A percentile compares a stretch with the other conserved stretches of the same genome.
Conservation (phyloP, 2,113 vertebrate species). For the Cyanoramphus novaezelandiae region DNA sequence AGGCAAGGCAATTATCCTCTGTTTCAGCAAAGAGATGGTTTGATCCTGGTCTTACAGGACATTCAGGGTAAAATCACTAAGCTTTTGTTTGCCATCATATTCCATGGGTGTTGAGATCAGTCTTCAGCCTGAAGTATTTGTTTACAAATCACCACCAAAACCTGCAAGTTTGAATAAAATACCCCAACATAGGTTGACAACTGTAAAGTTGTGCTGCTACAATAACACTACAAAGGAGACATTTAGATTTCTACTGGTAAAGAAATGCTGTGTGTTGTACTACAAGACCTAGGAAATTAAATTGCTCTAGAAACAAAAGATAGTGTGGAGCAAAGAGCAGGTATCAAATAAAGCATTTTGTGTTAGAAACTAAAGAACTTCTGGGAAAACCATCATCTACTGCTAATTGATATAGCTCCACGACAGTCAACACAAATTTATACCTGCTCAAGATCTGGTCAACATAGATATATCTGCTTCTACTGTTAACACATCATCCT, state of each 20-base stretch:
- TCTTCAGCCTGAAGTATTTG: not conserved
- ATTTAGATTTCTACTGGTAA: not conserved
- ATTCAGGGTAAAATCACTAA: not conserved
- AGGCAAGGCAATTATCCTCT: not conserved
- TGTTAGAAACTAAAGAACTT: not conserved
- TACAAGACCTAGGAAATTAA: not conserved
- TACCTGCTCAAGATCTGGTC: not conserved
- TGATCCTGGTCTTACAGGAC: not conserved
- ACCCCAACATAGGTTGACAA: not conserved
- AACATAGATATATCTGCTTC: not conserved
- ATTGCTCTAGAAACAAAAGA: not conserved
- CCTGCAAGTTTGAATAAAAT: not conserved
- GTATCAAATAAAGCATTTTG: not conserved
- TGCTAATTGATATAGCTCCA: not conserved
- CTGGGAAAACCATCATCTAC: not conserved
- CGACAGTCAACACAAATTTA: not conserved
- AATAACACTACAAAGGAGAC: not conserved
- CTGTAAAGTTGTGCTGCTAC: not conserved
- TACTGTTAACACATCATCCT: not conserved
- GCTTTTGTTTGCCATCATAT: not conserved
- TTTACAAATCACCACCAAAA: not conserved
- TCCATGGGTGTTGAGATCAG: not conserved
- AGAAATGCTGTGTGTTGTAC: not conserved
- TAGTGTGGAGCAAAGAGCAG: not conserved
- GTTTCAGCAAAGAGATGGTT: not conserved